Base-by-base conservation (phyloP, 2,113 vertebrate genomes). In the Pseudorasbora parva region DNA sequence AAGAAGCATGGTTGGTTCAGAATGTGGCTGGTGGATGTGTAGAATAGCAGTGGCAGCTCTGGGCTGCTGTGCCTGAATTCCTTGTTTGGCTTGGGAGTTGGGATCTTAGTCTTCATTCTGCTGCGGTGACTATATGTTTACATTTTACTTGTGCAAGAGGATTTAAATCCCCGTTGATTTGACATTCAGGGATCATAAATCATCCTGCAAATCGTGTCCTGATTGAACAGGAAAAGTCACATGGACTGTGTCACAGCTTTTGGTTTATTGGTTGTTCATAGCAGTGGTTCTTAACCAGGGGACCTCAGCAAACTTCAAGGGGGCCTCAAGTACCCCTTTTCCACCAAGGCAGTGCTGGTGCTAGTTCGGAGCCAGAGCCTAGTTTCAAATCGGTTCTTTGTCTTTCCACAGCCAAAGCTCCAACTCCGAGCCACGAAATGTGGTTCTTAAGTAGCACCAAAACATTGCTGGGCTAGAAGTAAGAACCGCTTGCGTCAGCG, bases 1-100 rank as follows among this genome's bases (percentile, higher is more conserved):
- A 88, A 83, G 62, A 84, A 64, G 82, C 45, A 37, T 59, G 45
- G n/a, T 66, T 80, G 60, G 21, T 81, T 81, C 21, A 12, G 43
- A 64, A 60, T 81, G 64, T 81, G 45, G 30, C 79, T 81, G 30
- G 25, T 66, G 59, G 78, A 81, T 68, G 79, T 30, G 17, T 21
- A 33, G 25, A 33, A 47, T 69, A 54, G 54, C 54, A 41, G 12
- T 60, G 41, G 76, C 76, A 45, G 76, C 37, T n/a, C 10, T 78
- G 51, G 17, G 51, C 51, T 54, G 51, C 51, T 54, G 51, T 21
- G 49, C 74, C 12, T 60, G 3, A 23, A 69, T 59, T 77, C 54
- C 30, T 54, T 54, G 62, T 69, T 27, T 78, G n/a, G 33, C 30
- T 25, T 78, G 56, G 54, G 56, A 25, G 10, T 43, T 60, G 56